phyloP scores from a whole-genome alignment of 2,888 invertebrate species.

The Agrotis segetum region DNA sequence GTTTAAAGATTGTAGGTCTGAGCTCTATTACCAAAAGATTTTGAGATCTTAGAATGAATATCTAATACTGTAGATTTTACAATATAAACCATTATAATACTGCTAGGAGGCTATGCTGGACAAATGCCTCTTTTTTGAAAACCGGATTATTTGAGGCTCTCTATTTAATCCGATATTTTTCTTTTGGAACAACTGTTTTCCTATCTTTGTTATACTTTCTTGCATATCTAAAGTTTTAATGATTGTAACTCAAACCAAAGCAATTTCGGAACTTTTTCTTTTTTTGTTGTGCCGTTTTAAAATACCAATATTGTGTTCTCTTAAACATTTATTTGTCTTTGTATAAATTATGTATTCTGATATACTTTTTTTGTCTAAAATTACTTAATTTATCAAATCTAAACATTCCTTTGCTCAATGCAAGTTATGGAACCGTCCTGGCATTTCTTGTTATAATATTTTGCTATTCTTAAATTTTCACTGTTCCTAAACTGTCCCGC shows the following conservation, averaged over 20 bases:
- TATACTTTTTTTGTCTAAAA: neutral
- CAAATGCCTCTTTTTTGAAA: conserved; percentile 27
- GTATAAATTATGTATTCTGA: neutral
- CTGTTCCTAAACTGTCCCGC: conserved; percentile 52
- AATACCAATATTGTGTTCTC: conserved; percentile 16
- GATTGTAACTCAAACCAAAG: conserved; percentile 59
- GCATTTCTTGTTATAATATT: conserved; percentile 23
- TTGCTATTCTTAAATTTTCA: conserved; percentile 40
- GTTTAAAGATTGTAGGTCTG: conserved; percentile 30
- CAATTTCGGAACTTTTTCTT: conserved; percentile 30
- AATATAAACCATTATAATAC: conserved; percentile 7
- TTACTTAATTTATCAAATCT: too few species aligned
- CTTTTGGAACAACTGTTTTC: conserved; percentile 15
- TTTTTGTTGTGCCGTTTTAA: conserved; percentile 6
- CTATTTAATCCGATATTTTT: conserved; percentile 15
- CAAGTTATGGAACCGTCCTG: conserved; percentile 24
- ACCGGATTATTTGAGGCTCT: conserved; percentile 20
- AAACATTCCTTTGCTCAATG: neutral
- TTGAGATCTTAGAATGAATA: conserved; percentile 34
- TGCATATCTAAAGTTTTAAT: conserved; percentile 39
- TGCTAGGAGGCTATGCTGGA: conserved; percentile 39
- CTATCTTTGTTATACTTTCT: conserved; percentile 16
- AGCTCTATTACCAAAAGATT: conserved; percentile 43
- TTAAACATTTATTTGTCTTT: conserved; percentile 4
- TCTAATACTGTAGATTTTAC: conserved; percentile 26